phyloP scores from a whole-genome alignment of 2,888 invertebrate species.

The Drosophila flavopinicola region DNA sequence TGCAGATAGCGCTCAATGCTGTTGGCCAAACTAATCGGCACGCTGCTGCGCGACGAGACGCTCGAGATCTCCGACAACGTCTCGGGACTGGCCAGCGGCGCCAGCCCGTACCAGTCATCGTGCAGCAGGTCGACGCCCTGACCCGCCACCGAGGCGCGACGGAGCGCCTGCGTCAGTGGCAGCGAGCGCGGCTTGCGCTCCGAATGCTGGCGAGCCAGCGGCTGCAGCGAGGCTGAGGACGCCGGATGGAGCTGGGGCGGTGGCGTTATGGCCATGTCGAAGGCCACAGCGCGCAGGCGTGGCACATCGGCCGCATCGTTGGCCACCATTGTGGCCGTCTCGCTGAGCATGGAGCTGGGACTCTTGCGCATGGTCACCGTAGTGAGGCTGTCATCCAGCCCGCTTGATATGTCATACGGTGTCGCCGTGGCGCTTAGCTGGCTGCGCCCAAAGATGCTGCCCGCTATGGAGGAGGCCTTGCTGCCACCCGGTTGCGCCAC shows the following conservation, averaged over 20 bases:
- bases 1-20: constrained; percentile 83
- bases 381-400: constrained; percentile 82
- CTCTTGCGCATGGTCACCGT: constrained; percentile 79
- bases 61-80: constrained; percentile 92
- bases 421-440: constrained; percentile 83
- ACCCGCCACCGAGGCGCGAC: constrained; percentile 76
- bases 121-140: constrained; percentile 85
- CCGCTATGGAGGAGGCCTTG: constrained; percentile 83
- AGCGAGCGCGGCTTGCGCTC: constrained; percentile 76
- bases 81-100: constrained; percentile 93
- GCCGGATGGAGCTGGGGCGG: constrained; percentile 44
- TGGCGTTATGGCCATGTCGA: constrained; percentile 75
- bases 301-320: constrained; percentile 24
- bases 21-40: constrained; percentile 85
- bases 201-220: constrained; percentile 78
- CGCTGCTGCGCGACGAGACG: constrained; percentile 88
- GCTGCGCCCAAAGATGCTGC: constrained; percentile 83
- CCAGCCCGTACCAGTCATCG: constrained; percentile 89
- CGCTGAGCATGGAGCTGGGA: constrained; percentile 81
- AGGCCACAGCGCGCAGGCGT: constrained; percentile 81
- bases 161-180: constrained; percentile 72
- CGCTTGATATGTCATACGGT: constrained; percentile 84
- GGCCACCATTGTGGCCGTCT: constrained; percentile 79
- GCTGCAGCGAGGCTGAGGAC: constrained; percentile 24
- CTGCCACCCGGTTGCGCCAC: constrained; percentile 61